A percentile compares a stretch with the other conserved stretches of the same genome.
Evolutionary conservation across 2,113 vertebrate genomes (phyloP).

Genomic region (Leptodactylus fuscus): DNA sequence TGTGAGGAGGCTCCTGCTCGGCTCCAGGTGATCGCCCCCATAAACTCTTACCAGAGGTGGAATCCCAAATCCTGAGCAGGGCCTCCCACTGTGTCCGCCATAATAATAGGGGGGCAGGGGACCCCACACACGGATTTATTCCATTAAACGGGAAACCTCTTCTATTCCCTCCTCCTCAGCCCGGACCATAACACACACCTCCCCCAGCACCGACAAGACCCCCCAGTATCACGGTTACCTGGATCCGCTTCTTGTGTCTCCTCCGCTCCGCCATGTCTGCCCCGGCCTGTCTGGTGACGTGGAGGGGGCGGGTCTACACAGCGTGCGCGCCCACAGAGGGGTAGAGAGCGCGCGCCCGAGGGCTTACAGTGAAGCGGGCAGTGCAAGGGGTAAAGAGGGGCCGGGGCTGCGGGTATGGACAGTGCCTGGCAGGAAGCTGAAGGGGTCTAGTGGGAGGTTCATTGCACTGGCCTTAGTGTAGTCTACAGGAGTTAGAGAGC

Average conservation of each 20-base stretch:
- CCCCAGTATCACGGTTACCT: slow-evolving; percentile 75
- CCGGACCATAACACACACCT: too few relatives aligned
- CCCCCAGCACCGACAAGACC: not conserved
- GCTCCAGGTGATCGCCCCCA: too few relatives aligned
- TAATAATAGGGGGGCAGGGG: not conserved
- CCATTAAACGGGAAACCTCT: not conserved
- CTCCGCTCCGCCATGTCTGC: slow-evolving; percentile 97
- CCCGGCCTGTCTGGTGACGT: slow-evolving; percentile 81
- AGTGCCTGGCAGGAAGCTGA: too few relatives aligned
- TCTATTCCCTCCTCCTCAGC: not conserved
- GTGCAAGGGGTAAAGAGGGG: too few relatives aligned
- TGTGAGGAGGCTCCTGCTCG: not conserved
- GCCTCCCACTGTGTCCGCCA: slow-evolving; percentile 13
- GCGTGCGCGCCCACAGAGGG: slow-evolving; percentile 52
- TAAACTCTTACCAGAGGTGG: not conserved
- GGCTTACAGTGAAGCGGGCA: not conserved
- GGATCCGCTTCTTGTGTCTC: slow-evolving; percentile 94
- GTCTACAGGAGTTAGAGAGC: too few relatives aligned
- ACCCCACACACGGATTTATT: not conserved
- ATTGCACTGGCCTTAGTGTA: too few relatives aligned
- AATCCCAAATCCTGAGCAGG: not conserved
- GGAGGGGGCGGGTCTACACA: slow-evolving; percentile 61
- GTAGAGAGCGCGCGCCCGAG: not conserved
- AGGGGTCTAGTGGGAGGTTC: too few relatives aligned
- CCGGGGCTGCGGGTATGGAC: too few relatives aligned